A percentile compares a stretch with the other conserved stretches of the same genome.
Conservation (phyloP, 1,140 invertebrate species). For the Conopomorpha cramerella region DNA sequence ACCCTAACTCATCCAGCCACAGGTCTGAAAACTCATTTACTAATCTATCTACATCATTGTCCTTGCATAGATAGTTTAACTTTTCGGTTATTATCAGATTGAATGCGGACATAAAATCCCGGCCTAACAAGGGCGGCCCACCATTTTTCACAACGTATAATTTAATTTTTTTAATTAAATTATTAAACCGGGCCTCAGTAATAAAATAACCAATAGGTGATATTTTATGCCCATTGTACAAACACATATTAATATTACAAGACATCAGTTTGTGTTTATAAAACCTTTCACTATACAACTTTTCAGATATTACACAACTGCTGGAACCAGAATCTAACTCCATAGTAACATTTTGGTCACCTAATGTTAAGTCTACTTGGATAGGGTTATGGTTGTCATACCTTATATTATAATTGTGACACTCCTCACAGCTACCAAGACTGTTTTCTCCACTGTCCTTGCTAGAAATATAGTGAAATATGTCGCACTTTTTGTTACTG, state of each 20-base stretch:
- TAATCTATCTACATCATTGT: background rate
- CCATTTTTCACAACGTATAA: slow-evolving; percentile 12
- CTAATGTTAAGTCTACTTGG: background rate
- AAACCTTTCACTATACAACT: background rate
- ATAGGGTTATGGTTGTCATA: background rate
- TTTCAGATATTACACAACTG: background rate
- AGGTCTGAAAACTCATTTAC: background rate
- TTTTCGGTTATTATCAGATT: background rate
- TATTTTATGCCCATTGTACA: slow-evolving; percentile 2
- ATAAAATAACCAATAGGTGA: slow-evolving; percentile 1
- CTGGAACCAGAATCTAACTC: background rate
- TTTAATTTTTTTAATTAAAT: slow-evolving; percentile 1
- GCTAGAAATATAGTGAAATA: background rate
- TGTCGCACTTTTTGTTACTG: background rate
- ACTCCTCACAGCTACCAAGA: slow-evolving; percentile 1
- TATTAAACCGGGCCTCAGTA: background rate
- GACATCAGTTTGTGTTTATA: background rate
- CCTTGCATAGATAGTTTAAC: too few species aligned
- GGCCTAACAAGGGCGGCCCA: slow-evolving; percentile 13
- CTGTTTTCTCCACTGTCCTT: background rate
- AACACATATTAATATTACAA: slow-evolving; percentile 1
- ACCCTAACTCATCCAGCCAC: background rate
- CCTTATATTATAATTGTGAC: slow-evolving; percentile 1
- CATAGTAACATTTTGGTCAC: background rate
- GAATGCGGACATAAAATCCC: slow-evolving; percentile 3